Percentiles rank a stretch among this genome's conserved stretches.
phyloP scores from a whole-genome alignment of 2,888 invertebrate species.

The Smittia aterrima region DNA sequence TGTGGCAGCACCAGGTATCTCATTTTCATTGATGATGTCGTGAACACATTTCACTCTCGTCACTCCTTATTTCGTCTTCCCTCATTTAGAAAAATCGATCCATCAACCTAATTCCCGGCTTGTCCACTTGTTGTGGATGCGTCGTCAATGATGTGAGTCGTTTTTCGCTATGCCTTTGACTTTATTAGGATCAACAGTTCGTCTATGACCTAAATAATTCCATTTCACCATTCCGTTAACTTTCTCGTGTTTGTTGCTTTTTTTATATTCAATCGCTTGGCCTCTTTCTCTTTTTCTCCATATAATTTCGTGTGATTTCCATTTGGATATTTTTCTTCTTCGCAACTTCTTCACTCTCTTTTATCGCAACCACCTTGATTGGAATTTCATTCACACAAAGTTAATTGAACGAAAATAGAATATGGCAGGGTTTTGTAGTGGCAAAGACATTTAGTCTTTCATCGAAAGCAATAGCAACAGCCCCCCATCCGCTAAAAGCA shows the following conservation, averaged over 20 bases:
- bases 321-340: slow-evolving; percentile 26
- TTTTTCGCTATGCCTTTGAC: slow-evolving; percentile 27
- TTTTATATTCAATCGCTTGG: slow-evolving; percentile 21
- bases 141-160: no score
- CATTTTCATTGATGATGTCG: slow-evolving; percentile 5
- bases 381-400: slow-evolving; percentile 38
- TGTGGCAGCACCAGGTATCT: neutral
- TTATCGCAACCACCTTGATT: slow-evolving; percentile 36
- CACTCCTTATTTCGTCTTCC: neutral
- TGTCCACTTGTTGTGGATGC: no score
- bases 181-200: slow-evolving; percentile 43
- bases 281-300: slow-evolving; percentile 40
- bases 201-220: slow-evolving; percentile 44
- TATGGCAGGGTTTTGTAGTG: no score
- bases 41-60: no score
- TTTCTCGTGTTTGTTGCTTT: slow-evolving; percentile 38
- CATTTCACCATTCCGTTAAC: slow-evolving; percentile 44
- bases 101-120: no score
- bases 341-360: neutral
- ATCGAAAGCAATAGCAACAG: no score
- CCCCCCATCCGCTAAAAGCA: neutral
- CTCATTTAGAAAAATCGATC: neutral
- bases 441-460: no score
- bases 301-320: slow-evolving; percentile 21
- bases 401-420: neutral